Evolutionary conservation across 2,113 vertebrate genomes (phyloP).

Genomic region (Macquaria australasica): DNA sequence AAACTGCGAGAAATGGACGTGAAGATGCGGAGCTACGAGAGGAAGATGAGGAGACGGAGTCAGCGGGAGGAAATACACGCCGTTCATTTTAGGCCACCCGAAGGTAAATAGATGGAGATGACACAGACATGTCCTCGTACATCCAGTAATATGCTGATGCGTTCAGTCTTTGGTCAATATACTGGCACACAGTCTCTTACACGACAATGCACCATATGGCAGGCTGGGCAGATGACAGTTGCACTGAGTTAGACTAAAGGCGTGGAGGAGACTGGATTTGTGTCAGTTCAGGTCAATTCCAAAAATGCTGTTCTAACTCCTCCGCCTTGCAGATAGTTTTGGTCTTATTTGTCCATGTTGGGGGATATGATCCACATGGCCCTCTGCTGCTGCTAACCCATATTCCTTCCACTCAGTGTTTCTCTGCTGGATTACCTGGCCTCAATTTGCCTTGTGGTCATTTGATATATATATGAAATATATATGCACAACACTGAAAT

Average conservation of each 20-base stretch:
- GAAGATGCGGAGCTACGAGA: constrained; percentile 73
- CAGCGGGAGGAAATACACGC: constrained; percentile 58
- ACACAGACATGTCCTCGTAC: neutral
- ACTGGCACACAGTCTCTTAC: neutral
- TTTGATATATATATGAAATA: too few species aligned
- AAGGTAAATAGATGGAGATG: constrained; percentile 54
- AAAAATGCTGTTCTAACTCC: neutral
- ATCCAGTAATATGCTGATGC: neutral
- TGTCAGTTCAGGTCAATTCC: neutral
- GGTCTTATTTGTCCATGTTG: neutral
- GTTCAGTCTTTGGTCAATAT: neutral
- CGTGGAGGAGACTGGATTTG: too few species aligned
- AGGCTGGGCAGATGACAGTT: neutral
- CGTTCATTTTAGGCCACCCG: constrained; percentile 49
- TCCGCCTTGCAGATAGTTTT: neutral
- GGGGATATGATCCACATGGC: neutral
- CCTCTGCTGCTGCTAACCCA: neutral
- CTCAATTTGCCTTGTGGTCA: neutral
- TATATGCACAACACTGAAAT: neutral
- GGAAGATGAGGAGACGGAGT: constrained; percentile 70
- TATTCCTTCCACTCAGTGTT: neutral
- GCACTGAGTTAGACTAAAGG: neutral
- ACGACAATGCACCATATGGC: neutral
- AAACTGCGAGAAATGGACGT: constrained; percentile 74
- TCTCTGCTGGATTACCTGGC: neutral